A percentile compares a stretch with the other conserved stretches of the same genome.
phyloP scores from a whole-genome alignment of 1,140 invertebrate species.

The Leptinotarsa defecta region DNA sequence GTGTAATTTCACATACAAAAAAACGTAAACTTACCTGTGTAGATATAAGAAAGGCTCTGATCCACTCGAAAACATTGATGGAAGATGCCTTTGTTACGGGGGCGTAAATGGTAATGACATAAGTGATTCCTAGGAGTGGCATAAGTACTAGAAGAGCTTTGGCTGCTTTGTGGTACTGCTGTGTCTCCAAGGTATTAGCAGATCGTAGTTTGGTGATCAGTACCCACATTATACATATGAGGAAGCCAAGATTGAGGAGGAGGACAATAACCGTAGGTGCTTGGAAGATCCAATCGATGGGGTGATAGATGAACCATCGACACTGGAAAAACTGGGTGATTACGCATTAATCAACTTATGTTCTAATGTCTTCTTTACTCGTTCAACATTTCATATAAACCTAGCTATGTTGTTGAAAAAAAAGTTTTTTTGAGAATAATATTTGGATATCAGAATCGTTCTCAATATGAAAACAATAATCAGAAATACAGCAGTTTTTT shows the following conservation, averaged over 20 bases:
- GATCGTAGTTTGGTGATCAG: slow-evolving; percentile 89
- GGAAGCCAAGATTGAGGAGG: slow-evolving; percentile 82
- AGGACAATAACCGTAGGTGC: slow-evolving; percentile 73
- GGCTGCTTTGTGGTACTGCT: slow-evolving; percentile 86
- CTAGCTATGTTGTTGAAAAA: background rate
- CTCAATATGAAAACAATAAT: too few species aligned
- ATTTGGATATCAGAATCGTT: too few species aligned
- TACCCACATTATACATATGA: slow-evolving; percentile 91
- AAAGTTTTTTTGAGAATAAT: too few species aligned
- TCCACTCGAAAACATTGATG: slow-evolving; percentile 64
- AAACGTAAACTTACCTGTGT: slow-evolving; percentile 67
- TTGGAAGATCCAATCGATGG: slow-evolving; percentile 81
- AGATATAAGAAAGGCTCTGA: slow-evolving; percentile 76
- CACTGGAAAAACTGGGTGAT: slow-evolving; percentile 32
- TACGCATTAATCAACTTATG: background rate
- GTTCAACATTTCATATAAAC: background rate
- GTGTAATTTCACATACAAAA: background rate
- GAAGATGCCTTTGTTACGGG: slow-evolving; percentile 63
- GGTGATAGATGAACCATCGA: slow-evolving; percentile 58
- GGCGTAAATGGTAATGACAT: slow-evolving; percentile 78
- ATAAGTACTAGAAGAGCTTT: slow-evolving; percentile 87
- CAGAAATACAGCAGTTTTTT: too few species aligned
- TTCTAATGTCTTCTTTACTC: background rate
- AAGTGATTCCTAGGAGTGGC: slow-evolving; percentile 85
- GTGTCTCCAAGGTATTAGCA: slow-evolving; percentile 81